Base-by-base conservation (phyloP, 2,113 vertebrate genomes). In the Urocitellus parryii region DNA sequence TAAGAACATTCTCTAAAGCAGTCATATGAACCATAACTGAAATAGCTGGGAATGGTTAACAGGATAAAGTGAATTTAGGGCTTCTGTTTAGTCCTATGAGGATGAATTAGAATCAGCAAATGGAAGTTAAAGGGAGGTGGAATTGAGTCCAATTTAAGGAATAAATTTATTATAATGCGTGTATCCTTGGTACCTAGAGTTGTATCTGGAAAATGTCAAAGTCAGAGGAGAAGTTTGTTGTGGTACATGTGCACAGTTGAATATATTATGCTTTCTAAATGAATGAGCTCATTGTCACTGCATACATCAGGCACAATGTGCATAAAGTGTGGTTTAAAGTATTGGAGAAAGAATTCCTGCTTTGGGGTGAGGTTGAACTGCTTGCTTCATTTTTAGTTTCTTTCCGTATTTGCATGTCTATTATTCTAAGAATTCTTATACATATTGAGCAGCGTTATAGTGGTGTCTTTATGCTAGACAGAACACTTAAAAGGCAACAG, bases 211-310 rank as follows among this genome's bases (percentile, higher is more conserved):
- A 92, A 93, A 77, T n/a, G 2, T 17, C 16, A 61, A 92, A 25
- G 37, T 94, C n/a, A 76, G 17, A 84, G 58, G 51, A 93, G 76
- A 76, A 91, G 37, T 84, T 74, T 79, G n/a, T 85, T 93, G 65
- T 74, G 72, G 25, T 74, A 70, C 48, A 61, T 93, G 48, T 83
- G 74, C 56, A 91, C 72, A 93, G 24, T 73, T 68, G 73, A 76
- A 25, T 82, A n/a, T 74, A 39, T 85, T 79, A 73, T 61, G 56
- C 25, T 61, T 84, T 92, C 34, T 90, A 80, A 88, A 96, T 18
- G 29, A 74, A 2, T 94, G 81, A 90, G 34, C n/a, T 93, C 70
- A 88, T 63, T 74, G 45, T 92, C 72, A 87, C 48, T 83, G 63
- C 1, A 18, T 83, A 24, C 45, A 90, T 90, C 29, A 95, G 48